Percentiles rank a stretch among this genome's conserved stretches.
Conservation (phyloP, 2,888 invertebrate genomes). For the Leptopilina syphax region DNA sequence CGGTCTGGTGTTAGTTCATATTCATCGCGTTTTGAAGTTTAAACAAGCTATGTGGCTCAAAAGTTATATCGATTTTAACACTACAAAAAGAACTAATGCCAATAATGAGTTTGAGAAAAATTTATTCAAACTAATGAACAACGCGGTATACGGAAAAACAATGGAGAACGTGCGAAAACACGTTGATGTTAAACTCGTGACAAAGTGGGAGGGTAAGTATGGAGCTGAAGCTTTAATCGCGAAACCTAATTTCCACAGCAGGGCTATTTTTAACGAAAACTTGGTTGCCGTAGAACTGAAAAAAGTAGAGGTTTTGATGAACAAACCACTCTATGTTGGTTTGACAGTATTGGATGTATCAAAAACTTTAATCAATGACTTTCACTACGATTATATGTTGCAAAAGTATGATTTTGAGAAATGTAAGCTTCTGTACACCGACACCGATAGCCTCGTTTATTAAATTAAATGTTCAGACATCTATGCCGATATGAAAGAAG, state of each 20-base stretch:
- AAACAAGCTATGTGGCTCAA: slow-evolving; percentile 63
- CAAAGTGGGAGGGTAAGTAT: slow-evolving; percentile 58
- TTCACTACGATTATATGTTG: slow-evolving; percentile 61
- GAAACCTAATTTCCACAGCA: slow-evolving; percentile 67
- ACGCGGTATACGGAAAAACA: slow-evolving; percentile 58
- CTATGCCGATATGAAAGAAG: background rate
- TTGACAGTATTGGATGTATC: slow-evolving; percentile 64
- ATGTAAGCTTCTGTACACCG: slow-evolving; percentile 57
- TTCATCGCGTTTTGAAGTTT: slow-evolving; percentile 67
- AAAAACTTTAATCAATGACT: slow-evolving; percentile 67
- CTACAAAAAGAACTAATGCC: slow-evolving; percentile 63
- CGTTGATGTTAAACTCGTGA: slow-evolving; percentile 66
- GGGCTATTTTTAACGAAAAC: slow-evolving; percentile 66
- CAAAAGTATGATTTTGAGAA: slow-evolving; percentile 44
- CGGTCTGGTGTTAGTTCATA: slow-evolving; percentile 57
- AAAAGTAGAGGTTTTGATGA: slow-evolving; percentile 55
- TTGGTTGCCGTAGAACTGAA: slow-evolving; percentile 64
- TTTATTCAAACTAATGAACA: slow-evolving; percentile 72
- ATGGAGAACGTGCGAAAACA: slow-evolving; percentile 69
- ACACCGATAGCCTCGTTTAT: slow-evolving; percentile 11
- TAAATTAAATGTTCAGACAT: background rate
- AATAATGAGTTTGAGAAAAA: slow-evolving; percentile 70
- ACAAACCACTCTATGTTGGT: slow-evolving; percentile 66
- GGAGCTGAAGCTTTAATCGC: slow-evolving; percentile 60
- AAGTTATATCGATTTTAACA: slow-evolving; percentile 66